Evolutionary conservation across 2,888 invertebrate genomes (phyloP).

Genomic region (Dolomedes plantarius): DNA sequence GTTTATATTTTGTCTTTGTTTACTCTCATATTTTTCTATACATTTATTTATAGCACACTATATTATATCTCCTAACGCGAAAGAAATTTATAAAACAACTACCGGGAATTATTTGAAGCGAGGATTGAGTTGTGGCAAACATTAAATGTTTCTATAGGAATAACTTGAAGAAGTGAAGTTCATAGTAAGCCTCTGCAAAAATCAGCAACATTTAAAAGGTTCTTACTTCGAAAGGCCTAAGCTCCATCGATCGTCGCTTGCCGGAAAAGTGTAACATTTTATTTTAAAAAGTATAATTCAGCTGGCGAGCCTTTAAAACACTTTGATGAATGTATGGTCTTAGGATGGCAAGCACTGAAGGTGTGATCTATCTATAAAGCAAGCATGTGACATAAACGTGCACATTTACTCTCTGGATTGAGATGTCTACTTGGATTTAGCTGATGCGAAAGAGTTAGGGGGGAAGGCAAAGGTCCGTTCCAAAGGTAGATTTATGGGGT

Average conservation of each 20-base stretch:
- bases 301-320: slow-evolving; percentile 31
- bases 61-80: no score
- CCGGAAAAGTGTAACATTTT: neutral
- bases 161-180: no score
- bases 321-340: slow-evolving; percentile 57
- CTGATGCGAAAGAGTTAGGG: slow-evolving; percentile 53
- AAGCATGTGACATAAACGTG: slow-evolving; percentile 43
- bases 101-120: no score
- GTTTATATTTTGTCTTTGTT: no score
- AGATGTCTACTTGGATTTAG: slow-evolving; percentile 53
- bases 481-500: slow-evolving; percentile 65
- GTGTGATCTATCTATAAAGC: slow-evolving; percentile 33
- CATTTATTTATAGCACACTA: no score
- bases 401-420: slow-evolving; percentile 39
- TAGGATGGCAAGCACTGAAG: slow-evolving; percentile 15
- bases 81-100: no score
- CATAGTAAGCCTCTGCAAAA: no score
- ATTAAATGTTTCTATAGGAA: no score
- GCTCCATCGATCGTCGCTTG: neutral
- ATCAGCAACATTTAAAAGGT: no score
- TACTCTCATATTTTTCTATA: no score
- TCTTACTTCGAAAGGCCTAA: neutral
- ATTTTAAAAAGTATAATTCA: slow-evolving; percentile 45
- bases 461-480: slow-evolving; percentile 36
- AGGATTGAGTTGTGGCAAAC: no score